Percentiles rank a stretch among this genome's conserved stretches.
Evolutionary conservation across 2,888 invertebrate species (phyloP).

Genomic region (Anthoptus insignis): DNA sequence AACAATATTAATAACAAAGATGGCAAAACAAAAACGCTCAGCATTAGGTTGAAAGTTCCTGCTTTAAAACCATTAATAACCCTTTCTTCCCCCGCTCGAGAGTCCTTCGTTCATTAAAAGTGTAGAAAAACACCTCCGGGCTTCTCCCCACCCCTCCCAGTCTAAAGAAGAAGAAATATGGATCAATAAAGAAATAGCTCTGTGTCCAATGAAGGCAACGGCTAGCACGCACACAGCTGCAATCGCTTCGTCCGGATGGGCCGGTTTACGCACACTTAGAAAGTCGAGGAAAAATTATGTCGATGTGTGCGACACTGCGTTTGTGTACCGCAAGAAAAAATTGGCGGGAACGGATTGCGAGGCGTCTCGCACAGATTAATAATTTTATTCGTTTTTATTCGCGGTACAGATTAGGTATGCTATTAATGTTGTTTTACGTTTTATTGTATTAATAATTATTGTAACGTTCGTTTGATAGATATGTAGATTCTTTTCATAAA

Average conservation of each 20-base stretch:
- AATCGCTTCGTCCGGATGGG: constrained; percentile 54
- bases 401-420: constrained; percentile 15
- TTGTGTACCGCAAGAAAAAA: constrained; percentile 56
- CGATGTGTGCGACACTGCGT: constrained; percentile 52
- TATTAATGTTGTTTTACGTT: background rate
- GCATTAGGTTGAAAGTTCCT: constrained; percentile 76
- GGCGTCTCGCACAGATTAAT: constrained; percentile 30
- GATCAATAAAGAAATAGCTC: constrained; percentile 87
- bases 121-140: constrained; percentile 82
- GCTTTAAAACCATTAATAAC: constrained; percentile 85
- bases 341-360: constrained; percentile 38
- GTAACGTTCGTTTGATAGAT: too few species aligned
- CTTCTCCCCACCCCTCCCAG: constrained; percentile 62
- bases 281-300: constrained; percentile 56
- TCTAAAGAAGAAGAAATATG: constrained; percentile 87
- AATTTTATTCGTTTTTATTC: constrained; percentile 21
- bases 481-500: too few species aligned
- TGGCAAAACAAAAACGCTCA: constrained; percentile 61
- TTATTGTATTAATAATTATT: too few species aligned
- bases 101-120: constrained; percentile 84
- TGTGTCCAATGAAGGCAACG: constrained; percentile 83
- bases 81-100: constrained; percentile 64
- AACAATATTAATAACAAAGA: constrained; percentile 45
- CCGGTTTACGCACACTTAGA: constrained; percentile 55
- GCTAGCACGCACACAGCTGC: constrained; percentile 76